These are phyloP conservation scores for Hycleus phaleratus DNA, from an alignment of 1,140 invertebrate species.

Conservation along the genomic window DNA sequence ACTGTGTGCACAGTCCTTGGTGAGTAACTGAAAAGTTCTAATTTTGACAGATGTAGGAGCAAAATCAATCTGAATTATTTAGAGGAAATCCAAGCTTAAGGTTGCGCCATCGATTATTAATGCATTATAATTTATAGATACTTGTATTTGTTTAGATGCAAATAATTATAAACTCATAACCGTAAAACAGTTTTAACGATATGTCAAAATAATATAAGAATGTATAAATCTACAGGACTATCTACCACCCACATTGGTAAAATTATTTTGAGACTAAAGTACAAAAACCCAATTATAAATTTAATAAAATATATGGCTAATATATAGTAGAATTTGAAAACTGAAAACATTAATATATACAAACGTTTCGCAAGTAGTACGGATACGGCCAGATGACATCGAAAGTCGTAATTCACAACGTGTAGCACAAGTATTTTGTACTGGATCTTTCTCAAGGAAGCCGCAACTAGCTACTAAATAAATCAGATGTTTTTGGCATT, in stretches of 20 bases:
- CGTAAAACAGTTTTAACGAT: no score
- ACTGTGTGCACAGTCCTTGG: no score
- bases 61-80: no score
- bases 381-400: constrained; percentile 31
- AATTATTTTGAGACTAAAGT: constrained; percentile 23
- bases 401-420: constrained; percentile 22
- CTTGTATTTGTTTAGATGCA: no score
- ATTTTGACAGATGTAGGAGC: no score
- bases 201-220: no score
- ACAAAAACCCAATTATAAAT: constrained; percentile 29
- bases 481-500: constrained; percentile 26
- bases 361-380: constrained; percentile 30
- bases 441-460: constrained; percentile 27
- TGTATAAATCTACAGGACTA: no score
- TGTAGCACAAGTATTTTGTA: constrained; percentile 29
- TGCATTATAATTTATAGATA: no score
- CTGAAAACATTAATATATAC: constrained; percentile 24
- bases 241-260: constrained; percentile 19
- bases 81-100: no score
- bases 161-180: no score
- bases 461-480: constrained; percentile 28
- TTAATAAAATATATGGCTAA: constrained; percentile 13
- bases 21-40: no score
- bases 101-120: no score
- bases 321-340: constrained; percentile 22